These are phyloP conservation scores for Sigmodon hispidus DNA, from an alignment of 2,113 vertebrate species.

Conservation along the genomic window DNA sequence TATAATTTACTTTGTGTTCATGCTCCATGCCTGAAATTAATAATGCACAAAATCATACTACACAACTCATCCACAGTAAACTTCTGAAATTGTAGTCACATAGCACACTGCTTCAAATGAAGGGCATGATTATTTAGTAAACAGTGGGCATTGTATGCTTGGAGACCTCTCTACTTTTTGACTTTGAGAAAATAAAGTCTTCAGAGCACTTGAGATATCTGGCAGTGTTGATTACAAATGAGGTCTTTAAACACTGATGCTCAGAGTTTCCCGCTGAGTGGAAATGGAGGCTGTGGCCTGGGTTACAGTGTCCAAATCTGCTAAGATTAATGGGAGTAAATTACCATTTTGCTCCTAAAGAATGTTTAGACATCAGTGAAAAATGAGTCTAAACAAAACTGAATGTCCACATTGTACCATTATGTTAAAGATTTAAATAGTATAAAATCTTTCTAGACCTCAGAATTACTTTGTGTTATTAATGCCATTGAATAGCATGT, in stretches of 20 bases:
- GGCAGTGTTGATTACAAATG: conserved; percentile 45
- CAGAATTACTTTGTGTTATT: not conserved
- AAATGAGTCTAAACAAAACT: not conserved
- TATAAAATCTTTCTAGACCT: not conserved
- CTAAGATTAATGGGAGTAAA: conserved; percentile 25
- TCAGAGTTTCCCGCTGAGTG: not conserved
- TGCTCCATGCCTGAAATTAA: not conserved
- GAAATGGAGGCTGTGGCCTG: not conserved
- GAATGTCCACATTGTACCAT: not conserved
- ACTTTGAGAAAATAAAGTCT: conserved; percentile 52
- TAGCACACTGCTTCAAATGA: not conserved
- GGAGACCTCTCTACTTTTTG: not conserved
- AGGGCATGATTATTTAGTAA: not conserved
- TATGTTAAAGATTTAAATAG: not conserved
- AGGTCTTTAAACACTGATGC: not conserved
- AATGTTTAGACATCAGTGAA: conserved; percentile 3
- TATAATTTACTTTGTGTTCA: not conserved
- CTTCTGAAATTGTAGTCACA: not conserved
- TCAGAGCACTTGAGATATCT: not conserved
- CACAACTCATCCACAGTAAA: not conserved
- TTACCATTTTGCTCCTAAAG: not conserved
- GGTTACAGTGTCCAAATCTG: not conserved
- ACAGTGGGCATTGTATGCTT: not conserved
- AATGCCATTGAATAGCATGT: not conserved
- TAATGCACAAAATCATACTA: not conserved